Base-by-base conservation (phyloP, 1,140 invertebrate genomes). In the Pseudomyrmex cubaensis region DNA sequence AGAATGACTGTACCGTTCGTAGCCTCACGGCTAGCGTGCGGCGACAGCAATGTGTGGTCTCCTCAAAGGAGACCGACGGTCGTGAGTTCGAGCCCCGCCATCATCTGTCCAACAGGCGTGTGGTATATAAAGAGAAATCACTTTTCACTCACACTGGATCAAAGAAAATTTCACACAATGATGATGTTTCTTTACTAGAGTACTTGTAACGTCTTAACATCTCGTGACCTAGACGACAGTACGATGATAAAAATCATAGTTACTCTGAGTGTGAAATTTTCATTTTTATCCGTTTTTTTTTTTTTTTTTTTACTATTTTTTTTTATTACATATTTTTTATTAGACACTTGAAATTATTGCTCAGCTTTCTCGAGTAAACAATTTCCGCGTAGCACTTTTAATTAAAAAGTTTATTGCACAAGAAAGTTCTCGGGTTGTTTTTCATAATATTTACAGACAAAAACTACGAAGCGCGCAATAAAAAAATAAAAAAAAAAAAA, bases 211-310 rank as follows among this genome's bases (percentile, higher is more conserved):
- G 22, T 8, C 12, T 12, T 25, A 25, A 25, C 25, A 25, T 25
- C 25, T 25, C 25, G 25, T 25, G 25, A 25, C 8, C 13, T 17
- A 5, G 20, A n/a, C 22, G 10, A 9, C 10, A 8, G 62, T 56
- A 75, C 0, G 2, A 54, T 46, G 9, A 48, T 0, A 0, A 9
- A 1, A 0, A 92, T 94, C 93, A 94, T 94, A 93, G 93, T 93
- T 94, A 94, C 91, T 89, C 93, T 94, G 93, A 94, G 93, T 91
- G 89, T 90, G 92, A 91, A 75, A 50, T 63, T 63, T 8, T 35
- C 0, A 4, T 62, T 9, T 35, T 46, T 2, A 25, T 25, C 25
- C 25, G 13, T 17, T 15, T 62, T 75, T 87, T 44, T 56, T 67
- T 59, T 50, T 64, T 2, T 46, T 44, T 46, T 9, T 9, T 10